Percentiles rank a stretch among this genome's conserved stretches.
Conservation (phyloP, 2,113 vertebrate genomes). For the Cynopterus brachyotis region DNA sequence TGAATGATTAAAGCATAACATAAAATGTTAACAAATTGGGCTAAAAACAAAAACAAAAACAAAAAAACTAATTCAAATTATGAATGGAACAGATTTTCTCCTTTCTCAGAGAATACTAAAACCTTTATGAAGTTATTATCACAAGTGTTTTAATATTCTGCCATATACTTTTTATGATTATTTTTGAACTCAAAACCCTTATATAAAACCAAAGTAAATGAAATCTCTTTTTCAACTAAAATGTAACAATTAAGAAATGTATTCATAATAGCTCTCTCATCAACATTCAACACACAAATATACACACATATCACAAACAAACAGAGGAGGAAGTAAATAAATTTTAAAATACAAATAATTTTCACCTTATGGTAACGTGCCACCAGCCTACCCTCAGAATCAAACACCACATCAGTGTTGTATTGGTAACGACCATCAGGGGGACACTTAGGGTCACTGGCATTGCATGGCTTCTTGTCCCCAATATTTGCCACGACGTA, state of each 20-base stretch:
- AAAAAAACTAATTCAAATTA: not conserved
- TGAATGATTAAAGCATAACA: not conserved
- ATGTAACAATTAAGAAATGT: not conserved
- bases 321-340: not conserved
- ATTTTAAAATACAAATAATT: not conserved
- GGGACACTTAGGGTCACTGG: constrained; percentile 61
- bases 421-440: constrained; percentile 69
- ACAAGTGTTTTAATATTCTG: not conserved
- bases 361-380: constrained; percentile 77
- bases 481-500: constrained; percentile 88
- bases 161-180: not conserved
- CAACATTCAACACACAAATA: not conserved
- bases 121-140: not conserved
- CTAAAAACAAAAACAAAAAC: not conserved
- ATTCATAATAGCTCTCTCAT: not conserved
- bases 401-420: constrained; percentile 78
- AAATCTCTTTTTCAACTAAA: not conserved
- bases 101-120: not conserved
- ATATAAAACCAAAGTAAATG: not conserved
- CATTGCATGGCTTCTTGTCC: constrained; percentile 69
- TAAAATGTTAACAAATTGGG: not conserved
- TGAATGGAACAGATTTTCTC: not conserved
- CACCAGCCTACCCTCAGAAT: constrained; percentile 74
- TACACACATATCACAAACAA: not conserved
- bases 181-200: not conserved